phyloP scores from a whole-genome alignment of 2,888 invertebrate genomes.

The Cryptus armator region DNA sequence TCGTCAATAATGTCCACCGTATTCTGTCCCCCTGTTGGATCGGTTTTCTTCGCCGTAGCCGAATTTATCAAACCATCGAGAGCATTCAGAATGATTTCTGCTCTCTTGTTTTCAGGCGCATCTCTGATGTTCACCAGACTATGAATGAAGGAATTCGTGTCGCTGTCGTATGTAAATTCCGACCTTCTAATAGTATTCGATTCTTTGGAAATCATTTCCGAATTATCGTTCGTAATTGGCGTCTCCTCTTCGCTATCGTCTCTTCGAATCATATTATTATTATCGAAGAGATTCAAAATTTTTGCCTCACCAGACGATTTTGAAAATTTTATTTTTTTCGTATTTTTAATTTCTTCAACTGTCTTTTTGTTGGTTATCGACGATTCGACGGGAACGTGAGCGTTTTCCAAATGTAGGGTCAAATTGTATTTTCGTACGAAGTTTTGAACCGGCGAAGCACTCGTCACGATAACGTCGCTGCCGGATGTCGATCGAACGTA shows the following conservation, averaged over 20 bases:
- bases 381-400: constrained; percentile 9
- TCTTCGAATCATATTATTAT: constrained; percentile 40
- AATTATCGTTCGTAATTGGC: neutral
- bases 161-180: constrained; percentile 30
- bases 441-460: constrained; percentile 72
- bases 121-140: constrained; percentile 64
- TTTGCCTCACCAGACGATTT: neutral
- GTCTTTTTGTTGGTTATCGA: constrained; percentile 1
- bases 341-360: constrained; percentile 7
- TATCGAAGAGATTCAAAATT: constrained; percentile 20
- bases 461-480: constrained; percentile 22
- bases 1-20: constrained; percentile 31
- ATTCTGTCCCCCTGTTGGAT: constrained; percentile 46
- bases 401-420: constrained; percentile 65
- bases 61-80: constrained; percentile 62
- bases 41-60: neutral
- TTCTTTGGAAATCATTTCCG: constrained; percentile 6
- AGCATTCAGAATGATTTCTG: constrained; percentile 65
- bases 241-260: constrained; percentile 33
- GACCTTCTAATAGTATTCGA: constrained; percentile 2
- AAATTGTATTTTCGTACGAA: constrained; percentile 76
- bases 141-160: constrained; percentile 58
- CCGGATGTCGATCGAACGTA: constrained; percentile 27
- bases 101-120: constrained; percentile 64
- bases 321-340: neutral